phyloP scores from a whole-genome alignment of 2,113 vertebrate genomes.

The Progne subis region DNA sequence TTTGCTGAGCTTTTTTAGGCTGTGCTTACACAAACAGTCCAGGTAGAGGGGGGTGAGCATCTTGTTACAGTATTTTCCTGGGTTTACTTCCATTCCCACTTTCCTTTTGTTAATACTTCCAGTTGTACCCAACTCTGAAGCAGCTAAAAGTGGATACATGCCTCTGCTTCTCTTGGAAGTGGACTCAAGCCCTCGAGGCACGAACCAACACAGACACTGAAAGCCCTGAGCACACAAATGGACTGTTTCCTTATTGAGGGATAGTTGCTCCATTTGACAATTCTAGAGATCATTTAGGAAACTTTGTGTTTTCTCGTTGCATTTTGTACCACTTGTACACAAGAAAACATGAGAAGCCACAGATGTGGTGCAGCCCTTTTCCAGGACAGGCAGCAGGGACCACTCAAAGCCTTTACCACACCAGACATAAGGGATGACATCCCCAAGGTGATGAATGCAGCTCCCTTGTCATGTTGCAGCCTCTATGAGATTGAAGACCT shows the following conservation, averaged over 20 bases:
- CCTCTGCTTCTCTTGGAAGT: background rate
- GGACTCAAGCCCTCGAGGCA: background rate
- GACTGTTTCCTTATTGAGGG: background rate
- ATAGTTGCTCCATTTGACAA: background rate
- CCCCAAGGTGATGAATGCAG: rapidly evolving
- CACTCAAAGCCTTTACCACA: background rate
- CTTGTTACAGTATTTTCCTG: background rate
- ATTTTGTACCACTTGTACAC: background rate
- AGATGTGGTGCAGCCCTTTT: background rate
- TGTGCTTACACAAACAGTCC: background rate
- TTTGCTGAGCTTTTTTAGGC: background rate
- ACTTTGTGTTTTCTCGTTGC: background rate
- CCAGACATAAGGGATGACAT: background rate
- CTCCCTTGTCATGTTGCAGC: background rate
- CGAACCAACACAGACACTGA: background rate
- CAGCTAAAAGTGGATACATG: background rate
- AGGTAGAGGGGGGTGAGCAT: background rate
- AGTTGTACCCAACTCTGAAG: background rate
- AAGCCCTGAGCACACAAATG: rapidly evolving
- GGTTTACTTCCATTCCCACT: background rate
- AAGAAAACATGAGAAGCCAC: background rate
- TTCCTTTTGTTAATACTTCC: background rate
- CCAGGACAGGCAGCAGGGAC: background rate
- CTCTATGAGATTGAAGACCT: background rate
- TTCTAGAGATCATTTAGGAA: background rate